A percentile compares a stretch with the other conserved stretches of the same genome.
These are phyloP conservation scores for Gymnocypris eckloni DNA, from an alignment of 2,797 vertebrate genomes.

Conservation along the genomic window DNA sequence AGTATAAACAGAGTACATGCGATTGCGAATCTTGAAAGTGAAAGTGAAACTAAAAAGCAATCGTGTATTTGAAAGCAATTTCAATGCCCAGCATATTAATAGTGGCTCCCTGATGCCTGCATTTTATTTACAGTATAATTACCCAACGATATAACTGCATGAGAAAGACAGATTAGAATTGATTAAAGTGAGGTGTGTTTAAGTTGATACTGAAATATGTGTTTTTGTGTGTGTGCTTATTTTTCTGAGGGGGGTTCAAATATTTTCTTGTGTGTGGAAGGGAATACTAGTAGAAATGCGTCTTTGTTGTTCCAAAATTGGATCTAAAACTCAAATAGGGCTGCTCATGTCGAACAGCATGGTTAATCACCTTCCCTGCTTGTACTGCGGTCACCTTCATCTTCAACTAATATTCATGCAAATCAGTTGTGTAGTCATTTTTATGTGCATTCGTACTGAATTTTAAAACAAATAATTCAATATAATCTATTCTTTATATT, in stretches of 20 bases:
- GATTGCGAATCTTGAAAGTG: too few species aligned
- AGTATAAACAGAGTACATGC: too few species aligned
- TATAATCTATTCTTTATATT: neutral
- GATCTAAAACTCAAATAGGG: constrained; percentile 9
- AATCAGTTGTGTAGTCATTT: constrained; percentile 27
- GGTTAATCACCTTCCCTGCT: constrained; percentile 1
- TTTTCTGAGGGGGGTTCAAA: neutral
- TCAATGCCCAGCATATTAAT: too few species aligned
- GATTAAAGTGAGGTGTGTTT: too few species aligned
- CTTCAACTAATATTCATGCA: constrained; percentile 30
- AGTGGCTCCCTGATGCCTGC: too few species aligned
- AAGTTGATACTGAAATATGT: too few species aligned
- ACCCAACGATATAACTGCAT: too few species aligned
- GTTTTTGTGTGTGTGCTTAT: neutral
- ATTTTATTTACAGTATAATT: too few species aligned
- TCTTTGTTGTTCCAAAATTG: constrained; percentile 21
- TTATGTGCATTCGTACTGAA: constrained; percentile 4
- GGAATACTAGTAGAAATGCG: neutral
- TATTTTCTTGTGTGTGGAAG: neutral
- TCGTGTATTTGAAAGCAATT: too few species aligned
- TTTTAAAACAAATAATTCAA: neutral
- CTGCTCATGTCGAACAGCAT: constrained; percentile 9
- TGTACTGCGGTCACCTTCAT: constrained; percentile 11
- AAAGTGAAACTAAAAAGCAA: too few species aligned
- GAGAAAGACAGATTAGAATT: too few species aligned